Base-by-base conservation (phyloP, 2,113 vertebrate genomes). In the Eclectus roratus region DNA sequence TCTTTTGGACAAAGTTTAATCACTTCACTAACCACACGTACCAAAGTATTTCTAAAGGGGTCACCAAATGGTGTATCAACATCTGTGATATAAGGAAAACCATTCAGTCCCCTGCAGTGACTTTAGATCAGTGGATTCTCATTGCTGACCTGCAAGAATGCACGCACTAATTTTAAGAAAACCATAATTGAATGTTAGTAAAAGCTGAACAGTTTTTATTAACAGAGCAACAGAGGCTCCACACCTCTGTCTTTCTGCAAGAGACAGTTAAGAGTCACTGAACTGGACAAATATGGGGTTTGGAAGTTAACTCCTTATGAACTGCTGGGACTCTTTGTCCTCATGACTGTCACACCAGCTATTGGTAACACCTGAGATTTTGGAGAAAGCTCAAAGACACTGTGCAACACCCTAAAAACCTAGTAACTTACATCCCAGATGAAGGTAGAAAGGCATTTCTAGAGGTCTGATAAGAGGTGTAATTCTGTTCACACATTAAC, bases 401-500 rank as follows among this genome's bases (percentile, higher is more conserved):
- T 50, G 7, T 11, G 80, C 70, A 89, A 72, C 29, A 37, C 25
- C 25, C 28, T 56, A 46, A 66, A 77, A 85, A 66, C 37, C 41
- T 46, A 72, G 16, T 61, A 88, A 68, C 21, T 28, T 60, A 21
- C 56, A 56, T 84, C 53, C 25, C 64, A 55, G 91, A 64, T 89
- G 41, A 70, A 66, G 41, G 41, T 29, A 88, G 53, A 89, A 85
- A 88, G 72, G 60, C 79, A 80, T 5, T 16, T 46, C 41, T n/a
- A 80, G 63, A 80, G 41, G 12, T 33, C 74, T 77, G 80, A 76
- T 80, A 91, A 91, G 63, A 89, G 13, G 27, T 27, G 13, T 33
- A 74, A 85, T 91, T 85, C 70, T 50, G 85, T 88, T 88, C 50
- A 94, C 35, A 77, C 35, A 80, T 96, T 83, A 95, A 90, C 95